These are phyloP conservation scores for Zosterops lateralis DNA, from an alignment of 2,113 vertebrate genomes.

Conservation along the genomic window DNA sequence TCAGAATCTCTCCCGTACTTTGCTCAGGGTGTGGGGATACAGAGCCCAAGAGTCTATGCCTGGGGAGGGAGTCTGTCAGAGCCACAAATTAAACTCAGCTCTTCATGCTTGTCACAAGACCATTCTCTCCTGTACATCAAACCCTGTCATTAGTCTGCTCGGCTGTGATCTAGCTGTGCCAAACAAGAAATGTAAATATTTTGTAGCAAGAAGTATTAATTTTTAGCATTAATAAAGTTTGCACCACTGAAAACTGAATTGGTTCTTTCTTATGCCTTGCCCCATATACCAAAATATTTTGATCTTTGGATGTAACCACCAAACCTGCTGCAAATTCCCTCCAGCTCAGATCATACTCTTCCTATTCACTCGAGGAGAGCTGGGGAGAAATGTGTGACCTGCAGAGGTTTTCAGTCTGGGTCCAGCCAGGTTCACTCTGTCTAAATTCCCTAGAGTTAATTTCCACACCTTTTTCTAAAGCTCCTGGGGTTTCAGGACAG, in stretches of 20 bases:
- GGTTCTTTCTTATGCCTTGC: slow-evolving; percentile 26
- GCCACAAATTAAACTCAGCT: neutral
- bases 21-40: neutral
- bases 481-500: neutral
- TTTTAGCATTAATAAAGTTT: slow-evolving; percentile 7
- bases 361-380: neutral
- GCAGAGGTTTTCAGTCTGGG: neutral
- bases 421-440: neutral
- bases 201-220: slow-evolving; percentile 27
- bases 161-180: neutral
- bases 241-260: neutral
- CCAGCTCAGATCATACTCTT: neutral
- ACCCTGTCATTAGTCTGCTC: neutral
- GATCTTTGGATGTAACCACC: slow-evolving; percentile 27
- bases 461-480: neutral
- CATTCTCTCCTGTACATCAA: neutral
- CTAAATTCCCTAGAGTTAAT: neutral
- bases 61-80: neutral
- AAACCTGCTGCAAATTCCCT: slow-evolving; percentile 43
- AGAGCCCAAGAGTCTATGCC: neutral
- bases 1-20: neutral
- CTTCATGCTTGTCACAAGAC: neutral
- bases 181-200: slow-evolving; percentile 49
- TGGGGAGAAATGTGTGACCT: neutral
- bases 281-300: slow-evolving; percentile 25